phyloP scores from a whole-genome alignment of 2,797 vertebrate genomes.

The Buphagus erythrorhynchus region DNA sequence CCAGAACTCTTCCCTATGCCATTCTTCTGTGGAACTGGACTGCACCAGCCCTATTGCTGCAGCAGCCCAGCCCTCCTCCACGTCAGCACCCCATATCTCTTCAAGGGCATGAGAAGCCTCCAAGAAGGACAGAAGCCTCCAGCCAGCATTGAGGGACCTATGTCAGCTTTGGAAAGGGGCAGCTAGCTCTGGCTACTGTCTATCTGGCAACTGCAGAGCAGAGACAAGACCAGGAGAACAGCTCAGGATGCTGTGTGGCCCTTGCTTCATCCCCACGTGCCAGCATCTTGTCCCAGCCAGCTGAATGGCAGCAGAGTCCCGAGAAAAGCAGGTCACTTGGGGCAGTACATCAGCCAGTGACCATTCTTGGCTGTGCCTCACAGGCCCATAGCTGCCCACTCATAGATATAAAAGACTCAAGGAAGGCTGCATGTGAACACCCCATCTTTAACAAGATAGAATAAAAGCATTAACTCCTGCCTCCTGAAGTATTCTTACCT shows the following conservation, averaged over 20 bases:
- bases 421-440: background rate
- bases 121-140: background rate
- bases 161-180: background rate
- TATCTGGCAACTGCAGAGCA: background rate
- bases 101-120: background rate
- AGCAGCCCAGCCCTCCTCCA: background rate
- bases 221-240: background rate
- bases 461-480: background rate
- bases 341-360: background rate
- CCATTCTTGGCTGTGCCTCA: background rate
- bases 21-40: background rate
- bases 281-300: background rate
- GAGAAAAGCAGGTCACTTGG: background rate
- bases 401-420: background rate
- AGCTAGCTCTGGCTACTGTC: background rate
- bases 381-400: background rate
- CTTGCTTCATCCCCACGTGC: background rate
- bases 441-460: background rate
- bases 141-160: background rate
- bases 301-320: background rate
- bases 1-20: background rate
- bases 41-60: background rate
- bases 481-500: constrained; percentile 42
- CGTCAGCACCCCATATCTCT: background rate
- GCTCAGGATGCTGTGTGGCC: background rate